Base-by-base conservation (phyloP, 1,140 invertebrate genomes). In the Cotesia vestalis region DNA sequence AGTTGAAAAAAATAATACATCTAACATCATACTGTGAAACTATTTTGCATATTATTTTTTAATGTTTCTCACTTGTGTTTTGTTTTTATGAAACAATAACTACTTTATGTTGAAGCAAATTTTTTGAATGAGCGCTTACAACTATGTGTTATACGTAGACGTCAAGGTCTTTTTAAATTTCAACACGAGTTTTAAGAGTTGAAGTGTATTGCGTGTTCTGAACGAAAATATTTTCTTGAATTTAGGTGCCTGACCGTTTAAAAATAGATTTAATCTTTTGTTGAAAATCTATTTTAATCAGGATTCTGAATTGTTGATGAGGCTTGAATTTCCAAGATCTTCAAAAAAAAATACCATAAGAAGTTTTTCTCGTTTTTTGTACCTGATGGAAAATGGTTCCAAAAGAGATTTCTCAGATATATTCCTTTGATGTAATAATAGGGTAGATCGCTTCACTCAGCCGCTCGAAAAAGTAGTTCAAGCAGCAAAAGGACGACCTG, bases 391-490 rank as follows among this genome's bases (percentile, higher is more conserved):
- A 27, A 9, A 59, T 9, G 4, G 17, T n/a, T 14, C 27, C 6
- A 6, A 8, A 20, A 9, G 1, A 59, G 20, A 40, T 11, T 8
- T 11, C 2, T 8, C 11, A 20, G 8, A 27, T 51, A 0, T 63
- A 63, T 40, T 52, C 36, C 14, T 71, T 62, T 40, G 12, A 4
- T 27, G 3, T 46, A 60, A 40, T 52, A 27, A 38, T 69, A 36
- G 86, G 89, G 90, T 81, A 92, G 89, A 92, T 92, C 91, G 91
- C 91, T 92, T 90, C 91, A 91, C 91, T 88, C 78, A 80, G 80
- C 81, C 82, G 72, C 81, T 78, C 84, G 88, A 89, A 88, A 91
- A 92, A 93, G 92, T 92, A 93, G 91, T 90, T 89, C 88, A 82
- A 77, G 78, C 80, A 79, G 87, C 89, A 82, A 79, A 79, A 88